These are phyloP conservation scores for Phymanthus crucifer DNA, from an alignment of 92 coral and sea anemone genomes.

Conservation along the genomic window DNA sequence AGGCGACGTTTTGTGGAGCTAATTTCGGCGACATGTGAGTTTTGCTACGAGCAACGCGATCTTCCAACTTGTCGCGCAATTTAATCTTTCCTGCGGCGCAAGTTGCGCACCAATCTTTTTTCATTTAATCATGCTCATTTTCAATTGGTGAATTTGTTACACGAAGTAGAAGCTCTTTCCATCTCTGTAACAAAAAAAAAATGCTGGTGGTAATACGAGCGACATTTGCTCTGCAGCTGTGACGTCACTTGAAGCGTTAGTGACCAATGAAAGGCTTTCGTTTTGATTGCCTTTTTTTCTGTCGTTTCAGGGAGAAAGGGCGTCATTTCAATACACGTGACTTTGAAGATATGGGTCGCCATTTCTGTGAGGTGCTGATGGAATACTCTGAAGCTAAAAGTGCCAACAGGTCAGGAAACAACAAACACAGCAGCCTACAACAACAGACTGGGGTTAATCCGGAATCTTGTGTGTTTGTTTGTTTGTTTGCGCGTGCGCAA, in stretches of 20 bases:
- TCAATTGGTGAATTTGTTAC: no score
- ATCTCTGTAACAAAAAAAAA: no score
- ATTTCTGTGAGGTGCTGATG: conserved; percentile 93
- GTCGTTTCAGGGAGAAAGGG: conserved; percentile 78
- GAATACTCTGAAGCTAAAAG: conserved; percentile 91
- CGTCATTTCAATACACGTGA: conserved; percentile 96
- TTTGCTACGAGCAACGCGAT: neutral
- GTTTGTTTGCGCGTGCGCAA: neutral
- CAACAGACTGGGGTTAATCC: no score
- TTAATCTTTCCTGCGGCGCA: no score
- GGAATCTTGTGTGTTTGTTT: neutral
- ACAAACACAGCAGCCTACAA: neutral
- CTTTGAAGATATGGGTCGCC: conserved; percentile 96
- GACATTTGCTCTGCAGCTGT: no score
- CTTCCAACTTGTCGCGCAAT: no score
- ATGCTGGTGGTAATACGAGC: no score
- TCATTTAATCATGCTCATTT: no score
- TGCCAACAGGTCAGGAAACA: conserved; percentile 67
- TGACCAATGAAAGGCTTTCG: neutral
- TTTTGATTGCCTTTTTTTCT: neutral
- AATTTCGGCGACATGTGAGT: conserved; percentile 98
- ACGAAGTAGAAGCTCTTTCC: no score
- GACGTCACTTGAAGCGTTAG: neutral
- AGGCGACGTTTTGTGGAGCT: conserved; percentile 97
- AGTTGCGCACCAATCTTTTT: no score